Conservation (phyloP, 2,113 vertebrate species). For the Atlantisia rogersi region DNA sequence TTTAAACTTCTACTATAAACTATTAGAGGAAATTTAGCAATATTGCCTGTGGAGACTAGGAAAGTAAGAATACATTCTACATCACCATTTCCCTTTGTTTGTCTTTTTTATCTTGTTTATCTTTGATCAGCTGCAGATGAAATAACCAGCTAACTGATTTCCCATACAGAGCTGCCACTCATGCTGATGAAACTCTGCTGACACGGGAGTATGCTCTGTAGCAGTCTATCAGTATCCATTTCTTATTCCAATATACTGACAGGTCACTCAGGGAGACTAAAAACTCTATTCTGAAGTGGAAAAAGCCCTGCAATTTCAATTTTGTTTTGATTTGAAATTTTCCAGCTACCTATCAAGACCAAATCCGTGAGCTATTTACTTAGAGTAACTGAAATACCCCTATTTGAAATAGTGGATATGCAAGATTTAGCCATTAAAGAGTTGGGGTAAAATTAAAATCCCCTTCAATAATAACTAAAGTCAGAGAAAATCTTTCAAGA, state of each 20-base stretch:
- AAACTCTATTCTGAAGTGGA: slow-evolving; percentile 33
- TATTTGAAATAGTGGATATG: slow-evolving; percentile 72
- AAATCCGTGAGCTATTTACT: slow-evolving; percentile 79
- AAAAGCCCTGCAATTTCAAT: slow-evolving; percentile 58
- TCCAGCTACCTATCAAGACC: slow-evolving; percentile 61
- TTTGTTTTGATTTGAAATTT: slow-evolving; percentile 71
- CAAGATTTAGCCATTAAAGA: slow-evolving; percentile 78
- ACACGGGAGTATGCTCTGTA: slow-evolving; percentile 6
- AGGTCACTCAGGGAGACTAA: slow-evolving; percentile 42
- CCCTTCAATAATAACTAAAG: slow-evolving; percentile 73
- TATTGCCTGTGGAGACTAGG: slow-evolving; percentile 12
- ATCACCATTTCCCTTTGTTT: slow-evolving; percentile 50
- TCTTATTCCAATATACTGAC: slow-evolving; percentile 38
- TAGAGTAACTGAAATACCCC: slow-evolving; percentile 76
- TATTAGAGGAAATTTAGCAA: slow-evolving; percentile 41
- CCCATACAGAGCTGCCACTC: slow-evolving; percentile 39
- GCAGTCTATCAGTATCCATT: slow-evolving; percentile 46
- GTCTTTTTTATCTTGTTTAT: slow-evolving; percentile 49
- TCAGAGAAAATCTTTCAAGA: slow-evolving; percentile 78
- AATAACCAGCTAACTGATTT: slow-evolving; percentile 54
- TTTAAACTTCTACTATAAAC: slow-evolving; percentile 25
- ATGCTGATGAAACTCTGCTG: slow-evolving; percentile 24
- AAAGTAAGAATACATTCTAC: slow-evolving; percentile 21
- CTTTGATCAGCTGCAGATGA: slow-evolving; percentile 66
- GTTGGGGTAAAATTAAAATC: slow-evolving; percentile 77